These are phyloP conservation scores for Brachypalpus laphriformis DNA, from an alignment of 2,888 invertebrate species.

Conservation along the genomic window DNA sequence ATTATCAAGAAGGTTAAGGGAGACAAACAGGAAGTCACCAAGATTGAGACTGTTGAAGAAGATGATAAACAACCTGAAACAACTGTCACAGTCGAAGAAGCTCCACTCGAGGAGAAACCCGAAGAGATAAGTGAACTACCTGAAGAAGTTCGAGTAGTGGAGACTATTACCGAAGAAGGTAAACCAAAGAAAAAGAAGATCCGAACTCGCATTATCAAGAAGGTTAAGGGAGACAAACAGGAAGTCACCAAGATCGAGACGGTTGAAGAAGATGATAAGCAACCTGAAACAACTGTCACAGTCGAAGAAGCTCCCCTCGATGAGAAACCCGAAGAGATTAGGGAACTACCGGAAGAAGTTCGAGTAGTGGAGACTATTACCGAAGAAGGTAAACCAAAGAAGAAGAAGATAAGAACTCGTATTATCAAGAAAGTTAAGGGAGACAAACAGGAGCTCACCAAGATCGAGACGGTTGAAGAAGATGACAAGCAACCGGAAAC, in stretches of 20 bases:
- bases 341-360: constrained; percentile 29
- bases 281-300: constrained; percentile 27
- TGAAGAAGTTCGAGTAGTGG: constrained; percentile 28
- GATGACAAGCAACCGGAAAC: constrained; percentile 52
- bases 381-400: constrained; percentile 32
- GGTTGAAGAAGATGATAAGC: constrained; percentile 39
- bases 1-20: constrained; percentile 44
- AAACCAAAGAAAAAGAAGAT: constrained; percentile 34
- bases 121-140: constrained; percentile 17
- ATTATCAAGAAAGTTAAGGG: constrained; percentile 52
- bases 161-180: constrained; percentile 25
- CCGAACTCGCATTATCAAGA: constrained; percentile 33
- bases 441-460: constrained; percentile 55
- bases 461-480: constrained; percentile 54
- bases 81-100: constrained; percentile 30
- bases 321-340: constrained; percentile 6
- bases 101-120: constrained; percentile 24
- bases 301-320: constrained; percentile 32
- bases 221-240: constrained; percentile 37
- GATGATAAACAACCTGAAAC: constrained; percentile 36
- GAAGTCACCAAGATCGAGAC: constrained; percentile 44
- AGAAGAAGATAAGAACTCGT: constrained; percentile 47
- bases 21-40: constrained; percentile 48
- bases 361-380: constrained; percentile 12
- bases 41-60: constrained; percentile 42